Percentiles rank a stretch among this genome's conserved stretches.
Conservation (phyloP, 2,888 invertebrate species). For the Cosmorhoe ocellata region DNA sequence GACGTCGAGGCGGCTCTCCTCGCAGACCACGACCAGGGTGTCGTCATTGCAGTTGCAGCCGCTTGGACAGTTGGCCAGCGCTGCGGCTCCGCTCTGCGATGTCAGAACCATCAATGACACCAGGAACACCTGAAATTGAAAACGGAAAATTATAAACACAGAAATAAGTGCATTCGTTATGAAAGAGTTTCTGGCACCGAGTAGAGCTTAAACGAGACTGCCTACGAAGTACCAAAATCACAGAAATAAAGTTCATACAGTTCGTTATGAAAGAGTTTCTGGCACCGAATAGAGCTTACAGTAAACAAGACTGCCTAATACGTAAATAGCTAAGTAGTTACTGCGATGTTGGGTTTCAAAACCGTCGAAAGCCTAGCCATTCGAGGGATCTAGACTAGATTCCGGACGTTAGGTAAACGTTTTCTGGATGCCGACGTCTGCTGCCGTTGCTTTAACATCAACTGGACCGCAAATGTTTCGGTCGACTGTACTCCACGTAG, state of each 20-base stretch:
- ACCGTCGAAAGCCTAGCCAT: conserved; percentile 37
- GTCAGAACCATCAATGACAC: conserved; percentile 64
- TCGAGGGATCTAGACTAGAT: conserved; percentile 27
- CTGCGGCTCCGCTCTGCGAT: conserved; percentile 74
- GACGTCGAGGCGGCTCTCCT: conserved; percentile 92
- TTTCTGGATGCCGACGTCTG: conserved; percentile 34
- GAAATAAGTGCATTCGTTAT: conserved; percentile 10
- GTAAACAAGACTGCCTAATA: conserved; percentile 16
- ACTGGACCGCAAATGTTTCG: conserved; percentile 43
- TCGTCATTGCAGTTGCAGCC: conserved; percentile 96
- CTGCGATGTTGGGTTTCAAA: conserved; percentile 37
- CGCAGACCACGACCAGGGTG: conserved; percentile 92
- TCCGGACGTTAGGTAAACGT: conserved; percentile 36
- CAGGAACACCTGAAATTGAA: conserved; percentile 67
- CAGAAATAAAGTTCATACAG: neutral
- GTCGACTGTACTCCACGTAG: conserved; percentile 27
- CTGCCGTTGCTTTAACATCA: conserved; percentile 36
- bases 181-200: conserved; percentile 4
- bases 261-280: conserved; percentile 20
- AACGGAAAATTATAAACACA: conserved; percentile 24
- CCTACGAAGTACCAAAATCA: conserved; percentile 6
- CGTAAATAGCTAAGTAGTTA: conserved; percentile 14
- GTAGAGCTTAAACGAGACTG: conserved; percentile 11
- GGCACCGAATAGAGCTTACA: neutral
- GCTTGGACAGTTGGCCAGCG: conserved; percentile 90